Percentiles rank a stretch among this genome's conserved stretches.
These are phyloP conservation scores for Ceuthmochares aereus DNA, from an alignment of 2,113 vertebrate species.

Conservation along the genomic window DNA sequence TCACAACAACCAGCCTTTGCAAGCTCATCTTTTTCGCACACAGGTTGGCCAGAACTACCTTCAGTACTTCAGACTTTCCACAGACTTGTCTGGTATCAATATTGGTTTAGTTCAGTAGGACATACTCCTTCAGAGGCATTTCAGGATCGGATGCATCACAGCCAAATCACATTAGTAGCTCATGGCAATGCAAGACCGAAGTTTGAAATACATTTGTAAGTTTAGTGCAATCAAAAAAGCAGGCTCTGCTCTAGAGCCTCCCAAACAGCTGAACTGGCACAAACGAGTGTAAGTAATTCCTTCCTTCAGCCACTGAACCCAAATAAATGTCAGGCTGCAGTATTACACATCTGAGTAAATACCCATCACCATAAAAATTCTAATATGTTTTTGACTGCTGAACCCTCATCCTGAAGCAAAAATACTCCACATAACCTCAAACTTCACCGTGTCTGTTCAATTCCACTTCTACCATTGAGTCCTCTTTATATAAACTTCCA, in stretches of 20 bases:
- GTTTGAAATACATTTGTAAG: not conserved
- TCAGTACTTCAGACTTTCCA: not conserved
- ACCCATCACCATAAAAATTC: not conserved
- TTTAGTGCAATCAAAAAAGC: not conserved
- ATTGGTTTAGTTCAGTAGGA: fast-evolving
- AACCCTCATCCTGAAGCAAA: not conserved
- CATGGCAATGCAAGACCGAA: not conserved
- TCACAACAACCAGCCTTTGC: not conserved
- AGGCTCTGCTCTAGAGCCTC: not conserved
- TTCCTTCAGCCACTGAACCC: slow-evolving; percentile 37
- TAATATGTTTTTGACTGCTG: not conserved
- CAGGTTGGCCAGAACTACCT: not conserved
- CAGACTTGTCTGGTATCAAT: not conserved
- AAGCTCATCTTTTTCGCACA: not conserved
- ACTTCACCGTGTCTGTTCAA: not conserved
- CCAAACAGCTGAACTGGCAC: slow-evolving; percentile 39
- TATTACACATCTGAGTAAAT: slow-evolving; percentile 4
- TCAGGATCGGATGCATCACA: not conserved
- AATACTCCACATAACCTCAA: not conserved
- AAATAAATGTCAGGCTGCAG: slow-evolving; percentile 34
- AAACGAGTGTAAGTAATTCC: not conserved
- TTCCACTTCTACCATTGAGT: not conserved
- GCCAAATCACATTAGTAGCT: not conserved
- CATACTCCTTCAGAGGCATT: not conserved
- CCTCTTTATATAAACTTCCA: not conserved